Evolutionary conservation across 2,888 invertebrate genomes (phyloP).

Genomic region (Hyposoter dolosus): DNA sequence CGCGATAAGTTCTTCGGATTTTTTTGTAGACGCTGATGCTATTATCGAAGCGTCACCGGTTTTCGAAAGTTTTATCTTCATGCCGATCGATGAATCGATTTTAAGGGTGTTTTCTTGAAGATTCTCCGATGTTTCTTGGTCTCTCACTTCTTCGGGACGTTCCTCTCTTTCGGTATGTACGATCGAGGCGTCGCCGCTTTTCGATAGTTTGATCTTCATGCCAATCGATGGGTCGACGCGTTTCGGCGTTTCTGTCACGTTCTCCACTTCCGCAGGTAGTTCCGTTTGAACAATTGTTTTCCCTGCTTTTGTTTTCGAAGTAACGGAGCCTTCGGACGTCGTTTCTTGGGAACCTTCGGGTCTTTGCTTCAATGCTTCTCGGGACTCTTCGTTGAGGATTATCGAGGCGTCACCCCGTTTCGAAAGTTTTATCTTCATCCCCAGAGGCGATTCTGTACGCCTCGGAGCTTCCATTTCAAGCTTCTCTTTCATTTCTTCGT

Average conservation of each 20-base stretch:
- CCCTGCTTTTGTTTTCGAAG: slow-evolving; percentile 63
- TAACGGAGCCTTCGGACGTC: slow-evolving; percentile 76
- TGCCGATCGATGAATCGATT: slow-evolving; percentile 61
- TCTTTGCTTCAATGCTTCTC: slow-evolving; percentile 72
- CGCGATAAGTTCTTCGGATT: slow-evolving; percentile 36
- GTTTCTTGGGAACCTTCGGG: slow-evolving; percentile 70
- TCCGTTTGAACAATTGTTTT: slow-evolving; percentile 71
- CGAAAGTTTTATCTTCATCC: slow-evolving; percentile 72
- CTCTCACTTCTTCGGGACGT: slow-evolving; percentile 71
- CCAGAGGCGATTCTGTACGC: slow-evolving; percentile 72
- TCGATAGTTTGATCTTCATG: slow-evolving; percentile 82
- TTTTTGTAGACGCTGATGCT: slow-evolving; percentile 53
- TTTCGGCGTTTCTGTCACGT: slow-evolving; percentile 5
- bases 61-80: slow-evolving; percentile 78
- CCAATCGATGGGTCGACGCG: slow-evolving; percentile 72
- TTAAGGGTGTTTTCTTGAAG: slow-evolving; percentile 57
- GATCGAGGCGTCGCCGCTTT: slow-evolving; percentile 80
- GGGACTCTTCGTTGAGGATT: slow-evolving; percentile 75
- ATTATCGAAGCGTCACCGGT: slow-evolving; percentile 79
- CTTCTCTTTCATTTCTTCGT: slow-evolving; percentile 73
- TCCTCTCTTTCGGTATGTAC: slow-evolving; percentile 74
- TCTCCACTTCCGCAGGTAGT: slow-evolving; percentile 34
- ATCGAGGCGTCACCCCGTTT: slow-evolving; percentile 77
- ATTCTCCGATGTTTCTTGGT: slow-evolving; percentile 68
- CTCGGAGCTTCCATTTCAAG: slow-evolving; percentile 72